A percentile compares a stretch with the other conserved stretches of the same genome.
phyloP scores from a whole-genome alignment of 2,113 vertebrate species.

The Pachycephala philippinensis region DNA sequence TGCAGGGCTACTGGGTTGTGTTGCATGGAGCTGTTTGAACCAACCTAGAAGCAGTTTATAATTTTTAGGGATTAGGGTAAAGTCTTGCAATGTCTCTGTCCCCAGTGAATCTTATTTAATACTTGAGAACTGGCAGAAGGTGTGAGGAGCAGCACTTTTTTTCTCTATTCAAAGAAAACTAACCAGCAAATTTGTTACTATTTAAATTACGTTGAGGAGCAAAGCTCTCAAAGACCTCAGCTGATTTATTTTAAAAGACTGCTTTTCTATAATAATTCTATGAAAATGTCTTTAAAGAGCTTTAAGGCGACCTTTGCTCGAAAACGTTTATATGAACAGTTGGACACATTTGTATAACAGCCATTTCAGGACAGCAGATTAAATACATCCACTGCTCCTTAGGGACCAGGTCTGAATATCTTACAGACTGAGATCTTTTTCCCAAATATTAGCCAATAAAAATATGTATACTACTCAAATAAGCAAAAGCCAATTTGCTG shows the following conservation, averaged over 20 bases:
- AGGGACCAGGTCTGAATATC: neutral
- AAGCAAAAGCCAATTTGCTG: too few relatives aligned
- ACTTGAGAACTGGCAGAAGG: neutral
- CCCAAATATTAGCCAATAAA: neutral
- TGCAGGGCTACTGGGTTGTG: neutral
- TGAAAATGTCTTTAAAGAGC: neutral
- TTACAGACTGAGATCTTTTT: neutral
- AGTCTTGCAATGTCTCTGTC: neutral
- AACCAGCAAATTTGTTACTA: neutral
- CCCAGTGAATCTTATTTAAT: neutral
- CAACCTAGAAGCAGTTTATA: fast-evolving
- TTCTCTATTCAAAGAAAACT: neutral
- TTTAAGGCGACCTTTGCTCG: neutral
- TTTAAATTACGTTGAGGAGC: neutral
- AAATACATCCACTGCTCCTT: neutral
- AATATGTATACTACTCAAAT: neutral
- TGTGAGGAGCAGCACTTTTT: neutral
- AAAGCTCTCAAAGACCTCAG: neutral
- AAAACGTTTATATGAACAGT: neutral
- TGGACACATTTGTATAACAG: neutral
- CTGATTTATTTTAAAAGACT: neutral
- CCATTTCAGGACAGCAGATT: neutral
- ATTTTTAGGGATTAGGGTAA: neutral
- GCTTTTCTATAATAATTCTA: neutral
- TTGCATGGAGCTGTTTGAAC: neutral